Base-by-base conservation (phyloP, 2,113 vertebrate species). In the Hepsetus odoe region DNA sequence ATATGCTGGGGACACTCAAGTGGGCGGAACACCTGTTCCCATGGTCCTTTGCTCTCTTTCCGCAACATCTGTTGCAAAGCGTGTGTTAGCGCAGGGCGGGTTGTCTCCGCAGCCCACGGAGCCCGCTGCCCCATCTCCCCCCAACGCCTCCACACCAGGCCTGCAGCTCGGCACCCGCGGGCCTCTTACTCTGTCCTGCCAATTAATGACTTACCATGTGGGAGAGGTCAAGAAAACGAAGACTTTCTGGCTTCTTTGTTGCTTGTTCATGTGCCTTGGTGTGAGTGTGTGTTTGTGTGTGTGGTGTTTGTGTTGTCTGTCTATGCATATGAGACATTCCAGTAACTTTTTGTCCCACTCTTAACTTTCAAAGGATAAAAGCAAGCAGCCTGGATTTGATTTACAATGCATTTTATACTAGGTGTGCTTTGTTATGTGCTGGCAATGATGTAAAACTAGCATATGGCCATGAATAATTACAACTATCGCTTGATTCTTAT, bases 21-120 rank as follows among this genome's bases (percentile, higher is more conserved):
- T 82, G 83, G 83, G 80, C 28, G 77, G 71, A 66, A 82, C 80
- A 85, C 80, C 77, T 82, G 83, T 82, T 82, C 73, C 67, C 73
- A 44, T 65, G 55, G 28, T 73, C 61, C 64, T 18, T 26, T 28
- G 62, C 72, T 28, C 74, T 76, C 32, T 61, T 22, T 58, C 69
- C 79, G 59, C 55, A 84, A 81, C 82, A 84, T 74, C 82, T 84
- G 82, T 67, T 77, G 66, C 33, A 18, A 46, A 28, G 64, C 74
- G 51, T 30, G 51, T 59, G 26, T 24, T 64, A 80, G 67, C 24
- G 4, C 77, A 51, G 72, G 33, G 24, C 77, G 38, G 77, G 59
- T 76, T 76, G 33, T 9, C 56, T 74, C 61, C 16, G 76, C 79
- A 69, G 74, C 78, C 79, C 74, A 83, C 61, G 44, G 49, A 58